phyloP scores from a whole-genome alignment of 2,113 vertebrate species.

The Argyrosomus japonicus region DNA sequence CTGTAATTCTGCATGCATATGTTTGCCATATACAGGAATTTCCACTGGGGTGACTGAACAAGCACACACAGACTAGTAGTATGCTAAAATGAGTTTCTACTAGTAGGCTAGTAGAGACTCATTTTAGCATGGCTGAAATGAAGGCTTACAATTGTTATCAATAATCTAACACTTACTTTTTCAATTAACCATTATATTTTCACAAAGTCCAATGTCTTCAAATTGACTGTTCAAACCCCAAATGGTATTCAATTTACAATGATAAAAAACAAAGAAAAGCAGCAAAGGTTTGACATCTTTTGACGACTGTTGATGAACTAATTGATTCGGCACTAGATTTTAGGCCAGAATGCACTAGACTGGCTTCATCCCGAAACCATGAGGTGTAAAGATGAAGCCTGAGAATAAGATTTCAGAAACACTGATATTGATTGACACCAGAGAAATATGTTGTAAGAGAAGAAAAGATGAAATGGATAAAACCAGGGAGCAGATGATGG shows the following conservation, averaged over 20 bases:
- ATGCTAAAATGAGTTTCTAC: no score
- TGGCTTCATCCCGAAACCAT: background rate
- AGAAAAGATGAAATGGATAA: slow-evolving; percentile 48
- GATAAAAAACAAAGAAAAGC: background rate
- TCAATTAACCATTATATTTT: background rate
- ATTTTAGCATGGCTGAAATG: background rate
- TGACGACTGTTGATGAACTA: background rate
- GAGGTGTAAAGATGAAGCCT: background rate
- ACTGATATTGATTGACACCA: slow-evolving; percentile 31
- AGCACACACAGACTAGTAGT: no score
- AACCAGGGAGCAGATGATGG: slow-evolving; percentile 38
- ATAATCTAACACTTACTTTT: no score
- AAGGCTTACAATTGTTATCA: background rate
- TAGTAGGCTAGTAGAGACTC: background rate
- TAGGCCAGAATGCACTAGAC: background rate
- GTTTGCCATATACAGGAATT: slow-evolving; percentile 12
- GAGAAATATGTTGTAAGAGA: slow-evolving; percentile 4
- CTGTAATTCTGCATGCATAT: slow-evolving; percentile 29
- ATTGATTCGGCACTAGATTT: background rate
- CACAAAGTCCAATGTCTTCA: background rate
- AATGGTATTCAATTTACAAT: background rate
- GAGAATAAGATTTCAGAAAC: slow-evolving; percentile 15
- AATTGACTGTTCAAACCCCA: background rate
- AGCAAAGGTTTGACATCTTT: background rate
- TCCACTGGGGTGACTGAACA: background rate